Percentiles rank a stretch among this genome's conserved stretches.
Evolutionary conservation across 1,140 invertebrate species (phyloP).

Genomic region (Euura lappo): DNA sequence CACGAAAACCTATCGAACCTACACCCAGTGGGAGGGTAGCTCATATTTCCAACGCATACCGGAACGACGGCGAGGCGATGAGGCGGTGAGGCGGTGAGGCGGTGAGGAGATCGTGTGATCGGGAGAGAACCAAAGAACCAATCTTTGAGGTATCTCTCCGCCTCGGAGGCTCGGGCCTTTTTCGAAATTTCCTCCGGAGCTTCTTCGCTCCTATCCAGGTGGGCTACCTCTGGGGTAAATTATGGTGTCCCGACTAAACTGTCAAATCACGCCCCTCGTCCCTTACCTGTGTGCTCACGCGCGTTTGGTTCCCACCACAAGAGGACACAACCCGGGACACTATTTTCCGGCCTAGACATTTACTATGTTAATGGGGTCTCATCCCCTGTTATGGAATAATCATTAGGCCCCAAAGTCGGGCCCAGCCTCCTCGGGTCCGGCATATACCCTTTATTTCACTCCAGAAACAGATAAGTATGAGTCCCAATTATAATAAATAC

Average conservation of each 20-base stretch:
- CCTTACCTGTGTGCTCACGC: neutral
- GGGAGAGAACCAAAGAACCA: no score
- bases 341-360: constrained; percentile 26
- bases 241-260: constrained; percentile 25
- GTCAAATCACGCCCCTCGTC: constrained; percentile 31
- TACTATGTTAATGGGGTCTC: constrained; percentile 34
- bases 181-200: neutral
- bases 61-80: no score
- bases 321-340: constrained; percentile 11
- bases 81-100: no score
- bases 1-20: no score
- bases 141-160: no score
- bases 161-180: constrained; percentile 17
- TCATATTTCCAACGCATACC: no score
- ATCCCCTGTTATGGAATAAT: constrained; percentile 41
- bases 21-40: no score
- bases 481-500: constrained; percentile 53
- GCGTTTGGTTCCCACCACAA: neutral
- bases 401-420: constrained; percentile 20
- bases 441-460: constrained; percentile 36
- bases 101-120: no score
- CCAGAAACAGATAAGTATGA: constrained; percentile 43
- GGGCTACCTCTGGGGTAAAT: constrained; percentile 22
- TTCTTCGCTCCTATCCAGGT: neutral
- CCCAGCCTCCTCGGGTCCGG: neutral